These are phyloP conservation scores for Unio pictorum DNA, from an alignment of 2,888 invertebrate species.

Conservation along the genomic window DNA sequence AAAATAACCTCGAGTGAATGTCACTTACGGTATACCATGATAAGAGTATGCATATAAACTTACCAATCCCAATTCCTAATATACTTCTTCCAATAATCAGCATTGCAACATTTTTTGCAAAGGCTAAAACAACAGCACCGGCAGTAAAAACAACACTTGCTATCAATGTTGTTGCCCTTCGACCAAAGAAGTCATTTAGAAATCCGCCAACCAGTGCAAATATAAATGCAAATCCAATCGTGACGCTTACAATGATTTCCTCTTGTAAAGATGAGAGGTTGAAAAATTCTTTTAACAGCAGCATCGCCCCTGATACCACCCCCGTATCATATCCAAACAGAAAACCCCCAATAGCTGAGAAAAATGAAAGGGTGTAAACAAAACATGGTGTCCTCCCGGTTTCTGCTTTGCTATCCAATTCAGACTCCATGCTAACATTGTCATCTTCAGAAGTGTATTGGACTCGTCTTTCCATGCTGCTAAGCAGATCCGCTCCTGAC, in stretches of 20 bases:
- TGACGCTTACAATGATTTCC: slow-evolving; percentile 73
- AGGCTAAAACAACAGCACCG: slow-evolving; percentile 73
- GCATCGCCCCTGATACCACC: slow-evolving; percentile 75
- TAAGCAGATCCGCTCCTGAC: too few relatives aligned
- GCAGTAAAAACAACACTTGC: slow-evolving; percentile 73
- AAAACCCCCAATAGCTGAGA: slow-evolving; percentile 73
- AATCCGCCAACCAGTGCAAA: slow-evolving; percentile 72
- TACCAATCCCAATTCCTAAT: slow-evolving; percentile 74
- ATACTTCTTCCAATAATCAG: slow-evolving; percentile 72
- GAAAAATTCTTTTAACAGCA: slow-evolving; percentile 70
- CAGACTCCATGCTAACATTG: background rate
- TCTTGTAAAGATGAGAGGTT: slow-evolving; percentile 71
- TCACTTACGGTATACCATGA: background rate
- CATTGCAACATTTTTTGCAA: slow-evolving; percentile 65
- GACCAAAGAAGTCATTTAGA: slow-evolving; percentile 73
- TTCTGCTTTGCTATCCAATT: background rate
- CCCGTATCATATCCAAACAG: slow-evolving; percentile 78
- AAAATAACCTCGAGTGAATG: background rate
- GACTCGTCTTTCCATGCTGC: too few relatives aligned
- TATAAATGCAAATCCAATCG: slow-evolving; percentile 73
- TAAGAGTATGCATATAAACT: slow-evolving; percentile 23
- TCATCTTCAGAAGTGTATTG: too few relatives aligned
- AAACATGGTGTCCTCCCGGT: slow-evolving; percentile 23
- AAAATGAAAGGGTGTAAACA: slow-evolving; percentile 59
- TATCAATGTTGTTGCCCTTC: slow-evolving; percentile 73